Conservation (phyloP, 2,888 invertebrate species). For the Anoplius nigerrimus region DNA sequence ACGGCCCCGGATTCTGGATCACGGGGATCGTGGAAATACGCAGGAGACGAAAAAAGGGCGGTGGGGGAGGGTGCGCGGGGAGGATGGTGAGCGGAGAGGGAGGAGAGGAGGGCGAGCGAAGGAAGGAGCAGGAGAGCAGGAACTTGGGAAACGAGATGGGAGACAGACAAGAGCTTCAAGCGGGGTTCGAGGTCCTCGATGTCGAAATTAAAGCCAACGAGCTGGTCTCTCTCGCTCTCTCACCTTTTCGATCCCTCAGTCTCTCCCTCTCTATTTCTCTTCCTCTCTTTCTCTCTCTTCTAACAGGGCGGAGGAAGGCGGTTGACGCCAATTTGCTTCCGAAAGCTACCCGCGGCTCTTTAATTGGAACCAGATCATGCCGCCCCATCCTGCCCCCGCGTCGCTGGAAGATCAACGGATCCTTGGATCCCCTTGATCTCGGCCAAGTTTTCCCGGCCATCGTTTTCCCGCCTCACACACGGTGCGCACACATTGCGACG, state of each 20-base stretch:
- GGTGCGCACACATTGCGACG: too few relatives aligned
- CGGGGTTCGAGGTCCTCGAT: conserved; percentile 26
- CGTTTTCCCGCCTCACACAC: neutral
- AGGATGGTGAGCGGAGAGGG: neutral
- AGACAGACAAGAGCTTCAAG: conserved; percentile 12
- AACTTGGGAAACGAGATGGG: neutral
- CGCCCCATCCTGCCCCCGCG: neutral
- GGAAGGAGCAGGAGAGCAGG: conserved; percentile 11
- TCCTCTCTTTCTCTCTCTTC: neutral
- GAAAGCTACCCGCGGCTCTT: conserved; percentile 43
- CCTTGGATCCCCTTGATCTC: conserved; percentile 16
- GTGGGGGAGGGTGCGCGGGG: neutral
- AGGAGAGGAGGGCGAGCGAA: neutral
- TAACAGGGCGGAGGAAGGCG: conserved; percentile 31
- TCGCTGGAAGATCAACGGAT: conserved; percentile 4
- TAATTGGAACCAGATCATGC: conserved; percentile 47
- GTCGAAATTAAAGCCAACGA: conserved; percentile 58
- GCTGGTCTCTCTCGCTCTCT: conserved; percentile 27
- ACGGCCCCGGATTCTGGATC: conserved; percentile 39
- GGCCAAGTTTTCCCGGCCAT: conserved; percentile 5
- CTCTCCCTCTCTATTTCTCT: neutral
- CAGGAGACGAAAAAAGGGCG: conserved; percentile 27
- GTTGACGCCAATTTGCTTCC: conserved; percentile 40
- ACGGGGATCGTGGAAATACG: conserved; percentile 25
- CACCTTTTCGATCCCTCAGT: neutral